A percentile compares a stretch with the other conserved stretches of the same genome.
Evolutionary conservation across 2,888 invertebrate species (phyloP).

Genomic region (Melanchra persicariae): DNA sequence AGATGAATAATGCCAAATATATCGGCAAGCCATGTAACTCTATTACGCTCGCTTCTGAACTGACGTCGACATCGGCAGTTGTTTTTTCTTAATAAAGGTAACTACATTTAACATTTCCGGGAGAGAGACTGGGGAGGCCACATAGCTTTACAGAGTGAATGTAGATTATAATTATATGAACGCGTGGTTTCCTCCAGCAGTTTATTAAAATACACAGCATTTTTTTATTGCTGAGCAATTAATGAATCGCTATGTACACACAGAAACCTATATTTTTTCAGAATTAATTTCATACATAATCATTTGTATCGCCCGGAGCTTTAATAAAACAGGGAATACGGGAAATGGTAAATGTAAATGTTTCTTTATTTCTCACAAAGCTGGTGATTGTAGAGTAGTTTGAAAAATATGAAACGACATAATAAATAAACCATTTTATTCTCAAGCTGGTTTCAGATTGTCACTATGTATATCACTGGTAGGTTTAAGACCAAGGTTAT

Average conservation of each 20-base stretch:
- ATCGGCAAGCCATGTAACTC: no score
- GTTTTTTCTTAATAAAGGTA: no score
- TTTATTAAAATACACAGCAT: not conserved
- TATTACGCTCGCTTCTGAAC: no score
- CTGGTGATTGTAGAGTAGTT: not conserved
- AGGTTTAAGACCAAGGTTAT: no score
- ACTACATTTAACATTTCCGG: no score
- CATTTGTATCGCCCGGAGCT: conserved; percentile 3
- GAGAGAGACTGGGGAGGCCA: not conserved
- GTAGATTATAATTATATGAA: not conserved
- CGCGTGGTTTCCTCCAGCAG: not conserved
- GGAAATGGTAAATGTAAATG: not conserved
- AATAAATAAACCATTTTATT: no score
- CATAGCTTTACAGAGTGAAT: not conserved
- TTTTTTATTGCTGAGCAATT: conserved; percentile 2
- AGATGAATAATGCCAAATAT: no score
- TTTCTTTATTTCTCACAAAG: not conserved
- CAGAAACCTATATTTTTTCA: not conserved
- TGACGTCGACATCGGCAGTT: no score
- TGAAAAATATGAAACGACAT: no score
- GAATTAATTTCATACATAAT: conserved; percentile 18
- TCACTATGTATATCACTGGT: no score
- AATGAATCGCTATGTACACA: conserved; percentile 22
- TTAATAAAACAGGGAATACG: conserved; percentile 1
- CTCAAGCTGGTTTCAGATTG: no score